Percentiles rank a stretch among this genome's conserved stretches.
These are phyloP conservation scores for Oncopodura yosiiana DNA, from an alignment of 1,140 invertebrate genomes.

Conservation along the genomic window DNA sequence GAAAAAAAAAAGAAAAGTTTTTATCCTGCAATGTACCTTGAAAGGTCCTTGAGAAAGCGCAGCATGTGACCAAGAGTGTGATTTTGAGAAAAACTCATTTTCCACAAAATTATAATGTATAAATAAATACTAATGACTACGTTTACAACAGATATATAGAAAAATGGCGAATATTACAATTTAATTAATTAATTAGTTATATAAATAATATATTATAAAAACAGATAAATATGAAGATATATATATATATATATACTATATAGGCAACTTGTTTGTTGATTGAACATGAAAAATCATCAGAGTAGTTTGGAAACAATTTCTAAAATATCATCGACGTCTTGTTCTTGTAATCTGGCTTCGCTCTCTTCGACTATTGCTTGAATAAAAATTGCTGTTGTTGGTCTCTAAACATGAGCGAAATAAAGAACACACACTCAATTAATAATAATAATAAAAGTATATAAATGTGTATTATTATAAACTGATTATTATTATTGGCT, in stretches of 20 bases:
- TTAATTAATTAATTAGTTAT: too few relatives aligned
- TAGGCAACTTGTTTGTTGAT: neutral
- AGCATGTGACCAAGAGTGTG: too few relatives aligned
- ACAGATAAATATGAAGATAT: neutral
- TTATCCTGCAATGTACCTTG: too few relatives aligned
- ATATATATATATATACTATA: neutral
- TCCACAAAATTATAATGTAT: too few relatives aligned
- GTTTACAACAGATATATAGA: too few relatives aligned
- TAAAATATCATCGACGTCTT: conserved; percentile 26
- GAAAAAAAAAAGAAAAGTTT: too few relatives aligned
- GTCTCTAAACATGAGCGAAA: conserved; percentile 24
- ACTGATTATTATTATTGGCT: neutral
- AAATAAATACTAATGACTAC: too few relatives aligned
- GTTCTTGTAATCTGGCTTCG: conserved; percentile 30
- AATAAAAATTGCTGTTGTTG: conserved; percentile 23
- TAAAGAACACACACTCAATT: too few relatives aligned
- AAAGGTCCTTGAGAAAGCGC: too few relatives aligned
- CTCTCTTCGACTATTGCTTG: conserved; percentile 35
- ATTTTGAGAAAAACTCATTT: too few relatives aligned
- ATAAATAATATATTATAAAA: neutral
- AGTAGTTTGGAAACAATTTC: too few relatives aligned
- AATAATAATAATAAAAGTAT: conserved; percentile 2
- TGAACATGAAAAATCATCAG: neutral
- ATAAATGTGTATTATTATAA: neutral
- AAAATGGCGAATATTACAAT: too few relatives aligned